A percentile compares a stretch with the other conserved stretches of the same genome.
phyloP scores from a whole-genome alignment of 23 tunicate genomes.

The Clavelina lepadiformis region DNA sequence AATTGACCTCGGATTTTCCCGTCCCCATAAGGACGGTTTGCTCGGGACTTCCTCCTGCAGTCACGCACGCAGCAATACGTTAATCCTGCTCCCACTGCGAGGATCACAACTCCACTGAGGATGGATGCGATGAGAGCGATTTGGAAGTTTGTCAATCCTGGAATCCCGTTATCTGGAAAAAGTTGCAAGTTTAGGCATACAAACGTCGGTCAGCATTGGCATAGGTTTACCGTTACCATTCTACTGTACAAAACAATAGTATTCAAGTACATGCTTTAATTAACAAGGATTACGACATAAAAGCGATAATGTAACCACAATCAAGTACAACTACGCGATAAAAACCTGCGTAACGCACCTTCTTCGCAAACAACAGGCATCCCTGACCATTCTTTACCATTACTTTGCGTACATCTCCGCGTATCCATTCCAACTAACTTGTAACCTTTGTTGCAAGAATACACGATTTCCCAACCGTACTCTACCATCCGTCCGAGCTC shows the following conservation, averaged over 20 bases:
- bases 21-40: too few relatives aligned
- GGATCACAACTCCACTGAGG: conserved; percentile 44
- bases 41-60: too few relatives aligned
- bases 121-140: conserved; percentile 59
- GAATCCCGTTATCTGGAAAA: conserved; percentile 44
- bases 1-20: too few relatives aligned
- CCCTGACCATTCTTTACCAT: conserved; percentile 52
- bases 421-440: conserved; percentile 34
- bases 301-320: too few relatives aligned
- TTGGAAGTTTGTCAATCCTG: conserved; percentile 42
- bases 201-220: too few relatives aligned
- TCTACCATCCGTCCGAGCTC: conserved; percentile 4
- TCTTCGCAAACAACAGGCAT: conserved; percentile 50
- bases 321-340: too few relatives aligned
- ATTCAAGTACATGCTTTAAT: too few relatives aligned
- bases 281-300: not conserved
- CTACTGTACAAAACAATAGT: not conserved
- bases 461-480: conserved; percentile 26
- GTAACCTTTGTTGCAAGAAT: conserved; percentile 48
- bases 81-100: conserved; percentile 39
- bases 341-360: conserved; percentile 12
- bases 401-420: conserved; percentile 28
- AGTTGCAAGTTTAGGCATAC: too few relatives aligned
- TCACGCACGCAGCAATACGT: conserved; percentile 44
- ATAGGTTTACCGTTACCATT: too few relatives aligned